phyloP scores from a whole-genome alignment of 2,888 invertebrate species.

The Geotrupes spiniger region DNA sequence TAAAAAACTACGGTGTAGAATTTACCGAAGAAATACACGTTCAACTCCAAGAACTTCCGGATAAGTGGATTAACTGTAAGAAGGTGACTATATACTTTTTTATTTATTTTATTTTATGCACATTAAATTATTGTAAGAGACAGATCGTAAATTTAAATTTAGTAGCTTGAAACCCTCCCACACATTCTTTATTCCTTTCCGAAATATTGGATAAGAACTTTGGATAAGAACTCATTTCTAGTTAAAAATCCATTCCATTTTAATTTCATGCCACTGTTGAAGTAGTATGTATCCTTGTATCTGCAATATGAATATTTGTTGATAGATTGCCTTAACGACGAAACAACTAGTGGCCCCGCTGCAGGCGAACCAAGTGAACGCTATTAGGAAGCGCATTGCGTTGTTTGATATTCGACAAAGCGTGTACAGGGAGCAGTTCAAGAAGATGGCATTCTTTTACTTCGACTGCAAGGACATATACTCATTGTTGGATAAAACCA shows the following conservation, averaged over 20 bases:
- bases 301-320: background rate
- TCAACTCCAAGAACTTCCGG: conserved; percentile 78
- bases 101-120: too few relatives aligned
- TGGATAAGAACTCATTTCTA: too few relatives aligned
- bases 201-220: too few relatives aligned
- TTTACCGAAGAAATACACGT: conserved; percentile 76
- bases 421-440: conserved; percentile 75
- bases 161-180: too few relatives aligned
- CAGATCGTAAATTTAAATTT: too few relatives aligned
- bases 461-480: conserved; percentile 68
- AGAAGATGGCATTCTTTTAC: conserved; percentile 56
- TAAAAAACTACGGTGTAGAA: conserved; percentile 83
- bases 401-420: conserved; percentile 76
- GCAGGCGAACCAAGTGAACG: conserved; percentile 83
- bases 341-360: conserved; percentile 86
- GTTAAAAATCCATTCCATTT: too few relatives aligned
- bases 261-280: background rate
- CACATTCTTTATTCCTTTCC: too few relatives aligned
- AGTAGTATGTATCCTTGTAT: too few relatives aligned
- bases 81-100: conserved; percentile 53
- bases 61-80: conserved; percentile 82
- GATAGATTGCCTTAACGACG: conserved; percentile 66
- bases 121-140: too few relatives aligned
- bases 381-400: conserved; percentile 77
- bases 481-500: conserved; percentile 64